These are phyloP conservation scores for Enteromius argenteus DNA, from an alignment of 2,797 vertebrate genomes.

Conservation along the genomic window DNA sequence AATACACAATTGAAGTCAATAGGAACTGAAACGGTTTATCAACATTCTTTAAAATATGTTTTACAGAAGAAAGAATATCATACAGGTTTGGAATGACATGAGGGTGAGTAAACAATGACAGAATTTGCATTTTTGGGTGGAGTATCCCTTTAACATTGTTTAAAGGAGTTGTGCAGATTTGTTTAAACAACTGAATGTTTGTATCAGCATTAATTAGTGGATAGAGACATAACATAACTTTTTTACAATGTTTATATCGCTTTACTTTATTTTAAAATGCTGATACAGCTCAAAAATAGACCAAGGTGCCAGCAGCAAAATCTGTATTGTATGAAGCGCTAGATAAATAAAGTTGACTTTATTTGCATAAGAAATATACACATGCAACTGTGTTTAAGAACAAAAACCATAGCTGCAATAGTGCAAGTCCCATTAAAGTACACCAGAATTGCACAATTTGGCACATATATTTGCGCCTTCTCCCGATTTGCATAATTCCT, in stretches of 20 bases:
- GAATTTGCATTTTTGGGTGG: background rate
- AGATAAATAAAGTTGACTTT: background rate
- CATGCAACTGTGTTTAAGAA: background rate
- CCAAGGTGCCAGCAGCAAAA: background rate
- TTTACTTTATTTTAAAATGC: background rate
- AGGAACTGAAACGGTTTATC: background rate
- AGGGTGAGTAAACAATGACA: background rate
- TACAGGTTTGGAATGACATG: background rate
- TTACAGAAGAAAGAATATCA: background rate
- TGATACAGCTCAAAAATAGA: background rate
- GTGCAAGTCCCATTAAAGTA: background rate
- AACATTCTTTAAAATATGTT: background rate
- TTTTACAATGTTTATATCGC: background rate
- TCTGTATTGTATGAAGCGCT: background rate
- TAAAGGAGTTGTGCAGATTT: background rate
- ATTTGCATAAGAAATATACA: background rate
- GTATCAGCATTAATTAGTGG: background rate
- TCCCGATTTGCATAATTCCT: slow-evolving; percentile 18
- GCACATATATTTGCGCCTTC: background rate
- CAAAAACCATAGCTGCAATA: background rate
- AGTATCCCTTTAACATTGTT: background rate
- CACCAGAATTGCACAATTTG: background rate
- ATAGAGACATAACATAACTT: background rate
- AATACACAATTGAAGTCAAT: background rate
- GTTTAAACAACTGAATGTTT: background rate